Evolutionary conservation across 2,888 invertebrate species (phyloP).

Genomic region (Abrostola triplasia): DNA sequence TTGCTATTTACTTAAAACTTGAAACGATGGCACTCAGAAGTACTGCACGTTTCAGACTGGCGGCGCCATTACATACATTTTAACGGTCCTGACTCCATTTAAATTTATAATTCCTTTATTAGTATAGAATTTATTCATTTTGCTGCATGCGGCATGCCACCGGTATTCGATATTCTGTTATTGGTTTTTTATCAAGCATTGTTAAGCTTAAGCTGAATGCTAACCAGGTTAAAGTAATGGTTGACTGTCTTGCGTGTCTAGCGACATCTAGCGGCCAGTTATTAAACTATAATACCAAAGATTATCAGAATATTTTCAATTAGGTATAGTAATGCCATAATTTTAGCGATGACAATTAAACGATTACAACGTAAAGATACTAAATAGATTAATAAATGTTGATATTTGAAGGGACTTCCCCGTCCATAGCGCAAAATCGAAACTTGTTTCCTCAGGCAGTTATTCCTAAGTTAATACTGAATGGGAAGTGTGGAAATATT

Average conservation of each 20-base stretch:
- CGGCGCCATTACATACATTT: constrained; percentile 8
- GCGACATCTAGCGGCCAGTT: constrained; percentile 34
- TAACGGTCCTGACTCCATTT: constrained; percentile 37
- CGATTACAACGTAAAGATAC: too few relatives aligned
- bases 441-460: too few relatives aligned
- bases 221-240: constrained; percentile 13
- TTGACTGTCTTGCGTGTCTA: constrained; percentile 28
- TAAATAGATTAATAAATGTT: too few relatives aligned
- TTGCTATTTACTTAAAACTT: constrained; percentile 7
- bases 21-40: constrained; percentile 14
- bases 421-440: too few relatives aligned
- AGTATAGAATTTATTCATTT: constrained; percentile 49
- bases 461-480: too few relatives aligned
- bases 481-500: background rate
- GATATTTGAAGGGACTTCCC: too few relatives aligned
- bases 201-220: constrained; percentile 16
- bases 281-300: constrained; percentile 3
- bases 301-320: too few relatives aligned
- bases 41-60: constrained; percentile 7
- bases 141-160: background rate
- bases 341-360: constrained; percentile 7
- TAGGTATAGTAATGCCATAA: too few relatives aligned
- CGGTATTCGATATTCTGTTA: constrained; percentile 13
- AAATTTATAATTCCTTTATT: constrained; percentile 46
- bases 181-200: constrained; percentile 26